Evolutionary conservation across 2,113 vertebrate genomes (phyloP).

Genomic region (Ardeotis arabs): DNA sequence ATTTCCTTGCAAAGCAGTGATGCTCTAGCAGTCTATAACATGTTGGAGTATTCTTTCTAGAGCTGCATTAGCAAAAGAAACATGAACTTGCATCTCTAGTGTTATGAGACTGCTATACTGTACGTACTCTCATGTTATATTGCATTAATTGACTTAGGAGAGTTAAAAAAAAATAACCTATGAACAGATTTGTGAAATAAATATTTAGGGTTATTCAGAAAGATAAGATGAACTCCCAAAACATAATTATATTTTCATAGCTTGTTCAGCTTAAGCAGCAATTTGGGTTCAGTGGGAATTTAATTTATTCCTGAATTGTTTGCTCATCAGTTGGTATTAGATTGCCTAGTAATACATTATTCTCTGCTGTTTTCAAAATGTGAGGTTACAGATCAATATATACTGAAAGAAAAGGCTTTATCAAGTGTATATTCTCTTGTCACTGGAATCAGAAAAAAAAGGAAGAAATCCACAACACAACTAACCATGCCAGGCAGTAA

Average conservation of each 20-base stretch:
- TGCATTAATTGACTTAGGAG: neutral
- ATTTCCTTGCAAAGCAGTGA: neutral
- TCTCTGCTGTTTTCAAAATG: neutral
- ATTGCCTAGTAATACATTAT: neutral
- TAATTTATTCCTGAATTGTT: slow-evolving; percentile 37
- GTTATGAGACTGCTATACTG: neutral
- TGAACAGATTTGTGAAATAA: neutral
- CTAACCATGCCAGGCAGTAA: neutral
- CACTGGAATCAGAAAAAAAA: neutral
- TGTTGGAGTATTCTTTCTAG: neutral
- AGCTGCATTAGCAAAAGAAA: neutral
- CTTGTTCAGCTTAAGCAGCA: slow-evolving; percentile 16
- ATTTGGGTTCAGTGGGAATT: slow-evolving; percentile 19
- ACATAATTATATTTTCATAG: slow-evolving; percentile 19
- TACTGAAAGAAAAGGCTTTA: neutral
- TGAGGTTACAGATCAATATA: neutral
- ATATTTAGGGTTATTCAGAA: neutral
- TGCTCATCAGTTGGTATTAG: slow-evolving; percentile 27
- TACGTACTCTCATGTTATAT: neutral
- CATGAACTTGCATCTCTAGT: neutral
- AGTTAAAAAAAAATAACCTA: neutral
- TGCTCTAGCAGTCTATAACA: neutral
- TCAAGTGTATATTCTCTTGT: neutral
- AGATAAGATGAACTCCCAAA: neutral
- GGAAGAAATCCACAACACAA: neutral